phyloP scores from a whole-genome alignment of 2,797 vertebrate genomes.

The Chelon labrosus region DNA sequence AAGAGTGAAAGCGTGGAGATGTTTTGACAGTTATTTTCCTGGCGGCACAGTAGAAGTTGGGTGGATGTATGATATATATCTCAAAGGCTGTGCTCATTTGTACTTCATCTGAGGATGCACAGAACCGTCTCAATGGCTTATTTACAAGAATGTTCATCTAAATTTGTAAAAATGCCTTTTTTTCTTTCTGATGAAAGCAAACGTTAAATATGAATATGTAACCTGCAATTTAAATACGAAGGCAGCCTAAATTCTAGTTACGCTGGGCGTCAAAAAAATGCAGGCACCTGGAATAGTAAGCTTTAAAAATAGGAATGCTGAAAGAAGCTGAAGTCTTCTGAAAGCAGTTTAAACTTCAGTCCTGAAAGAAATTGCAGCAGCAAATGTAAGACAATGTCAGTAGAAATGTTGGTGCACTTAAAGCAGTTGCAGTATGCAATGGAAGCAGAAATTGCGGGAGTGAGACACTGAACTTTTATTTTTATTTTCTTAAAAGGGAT shows the following conservation, averaged over 20 bases:
- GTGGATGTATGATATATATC: constrained; percentile 6
- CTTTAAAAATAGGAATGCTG: neutral
- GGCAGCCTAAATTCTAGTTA: neutral
- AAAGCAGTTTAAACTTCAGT: no score
- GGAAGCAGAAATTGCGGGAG: no score
- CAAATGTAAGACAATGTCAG: neutral
- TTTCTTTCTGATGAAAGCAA: constrained; percentile 11
- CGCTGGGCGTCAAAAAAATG: neutral
- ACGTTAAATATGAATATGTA: neutral
- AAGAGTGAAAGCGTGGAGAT: constrained; percentile 20
- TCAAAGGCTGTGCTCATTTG: constrained; percentile 21
- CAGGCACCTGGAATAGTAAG: neutral
- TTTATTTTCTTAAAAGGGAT: no score
- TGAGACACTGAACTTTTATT: no score
- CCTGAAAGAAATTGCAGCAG: neutral
- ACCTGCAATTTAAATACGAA: neutral
- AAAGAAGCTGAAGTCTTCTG: no score
- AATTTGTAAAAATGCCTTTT: neutral
- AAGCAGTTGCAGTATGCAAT: neutral
- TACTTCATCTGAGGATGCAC: neutral
- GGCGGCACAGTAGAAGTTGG: constrained; percentile 1
- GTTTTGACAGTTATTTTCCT: constrained; percentile 19
- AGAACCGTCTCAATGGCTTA: neutral
- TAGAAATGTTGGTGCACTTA: neutral
- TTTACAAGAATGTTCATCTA: neutral